phyloP scores from a whole-genome alignment of 2,888 invertebrate species.

The Acheta domesticus region DNA sequence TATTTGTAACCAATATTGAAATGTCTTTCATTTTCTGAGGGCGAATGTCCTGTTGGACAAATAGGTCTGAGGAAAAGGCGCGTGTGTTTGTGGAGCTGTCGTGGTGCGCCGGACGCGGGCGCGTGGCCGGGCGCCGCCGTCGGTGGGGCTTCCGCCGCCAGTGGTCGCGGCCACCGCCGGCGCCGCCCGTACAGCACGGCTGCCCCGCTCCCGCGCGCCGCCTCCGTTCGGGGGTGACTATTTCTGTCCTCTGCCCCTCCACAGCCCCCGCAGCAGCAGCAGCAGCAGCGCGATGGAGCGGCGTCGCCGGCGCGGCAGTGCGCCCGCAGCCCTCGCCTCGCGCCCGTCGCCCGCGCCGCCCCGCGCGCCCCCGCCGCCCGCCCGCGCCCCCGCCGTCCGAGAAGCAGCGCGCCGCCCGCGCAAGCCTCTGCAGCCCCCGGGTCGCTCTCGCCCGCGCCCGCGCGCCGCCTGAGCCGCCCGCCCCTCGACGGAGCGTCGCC shows the following conservation, averaged over 20 bases:
- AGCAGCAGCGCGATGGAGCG: neutral
- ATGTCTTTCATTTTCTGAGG: no score
- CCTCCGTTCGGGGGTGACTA: neutral
- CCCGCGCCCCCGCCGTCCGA: neutral
- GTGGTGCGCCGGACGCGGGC: neutral
- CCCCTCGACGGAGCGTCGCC: neutral
- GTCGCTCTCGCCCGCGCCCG: neutral
- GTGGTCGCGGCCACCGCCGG: slow-evolving; percentile 6
- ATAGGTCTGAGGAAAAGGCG: no score
- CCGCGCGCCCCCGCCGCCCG: neutral
- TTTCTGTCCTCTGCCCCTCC: neutral
- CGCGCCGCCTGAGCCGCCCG: neutral
- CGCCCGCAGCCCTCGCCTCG: neutral
- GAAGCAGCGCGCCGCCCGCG: neutral
- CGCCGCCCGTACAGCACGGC: neutral
- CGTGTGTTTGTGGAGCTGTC: neutral
- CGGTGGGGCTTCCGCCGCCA: neutral
- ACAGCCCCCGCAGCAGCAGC: neutral
- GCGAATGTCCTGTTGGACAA: no score
- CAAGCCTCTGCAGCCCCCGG: neutral
- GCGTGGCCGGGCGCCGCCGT: no score
- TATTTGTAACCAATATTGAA: no score
- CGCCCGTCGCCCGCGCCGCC: neutral
- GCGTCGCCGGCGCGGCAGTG: no score
- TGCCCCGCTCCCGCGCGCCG: neutral